These are phyloP conservation scores for Cygnus atratus DNA, from an alignment of 2,113 vertebrate species.

Conservation along the genomic window DNA sequence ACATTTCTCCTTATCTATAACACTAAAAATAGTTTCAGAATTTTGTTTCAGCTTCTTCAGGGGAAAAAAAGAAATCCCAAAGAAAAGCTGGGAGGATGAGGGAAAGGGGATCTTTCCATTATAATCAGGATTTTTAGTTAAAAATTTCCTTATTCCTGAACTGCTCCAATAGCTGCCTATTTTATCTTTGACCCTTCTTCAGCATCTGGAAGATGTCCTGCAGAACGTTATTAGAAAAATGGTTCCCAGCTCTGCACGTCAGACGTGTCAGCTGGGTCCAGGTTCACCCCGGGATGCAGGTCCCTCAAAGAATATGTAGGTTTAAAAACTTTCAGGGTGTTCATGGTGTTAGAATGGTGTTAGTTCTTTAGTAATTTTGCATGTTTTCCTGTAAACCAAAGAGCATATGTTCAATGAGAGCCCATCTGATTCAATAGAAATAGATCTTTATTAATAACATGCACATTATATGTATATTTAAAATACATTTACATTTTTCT, in stretches of 20 bases:
- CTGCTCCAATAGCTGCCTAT: not conserved
- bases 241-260: not conserved
- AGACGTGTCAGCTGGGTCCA: not conserved
- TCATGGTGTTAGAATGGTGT: not conserved
- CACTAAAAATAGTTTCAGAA: not conserved
- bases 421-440: constrained; percentile 72
- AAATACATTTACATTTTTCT: constrained; percentile 80
- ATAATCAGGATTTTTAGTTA: not conserved
- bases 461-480: constrained; percentile 73
- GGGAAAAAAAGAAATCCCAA: not conserved
- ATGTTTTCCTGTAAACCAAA: not conserved
- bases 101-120: not conserved
- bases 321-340: not conserved
- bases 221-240: not conserved
- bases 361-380: not conserved
- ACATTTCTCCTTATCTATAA: not conserved
- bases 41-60: not conserved
- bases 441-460: constrained; percentile 80
- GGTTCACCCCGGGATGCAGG: not conserved
- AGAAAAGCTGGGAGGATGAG: not conserved
- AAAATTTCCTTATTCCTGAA: not conserved
- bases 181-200: not conserved
- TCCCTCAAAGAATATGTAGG: not conserved
- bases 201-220: not conserved
- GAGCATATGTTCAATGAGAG: not conserved